These are phyloP conservation scores for Pardosa pseudoannulata DNA, from an alignment of 2,888 invertebrate species.

Conservation along the genomic window DNA sequence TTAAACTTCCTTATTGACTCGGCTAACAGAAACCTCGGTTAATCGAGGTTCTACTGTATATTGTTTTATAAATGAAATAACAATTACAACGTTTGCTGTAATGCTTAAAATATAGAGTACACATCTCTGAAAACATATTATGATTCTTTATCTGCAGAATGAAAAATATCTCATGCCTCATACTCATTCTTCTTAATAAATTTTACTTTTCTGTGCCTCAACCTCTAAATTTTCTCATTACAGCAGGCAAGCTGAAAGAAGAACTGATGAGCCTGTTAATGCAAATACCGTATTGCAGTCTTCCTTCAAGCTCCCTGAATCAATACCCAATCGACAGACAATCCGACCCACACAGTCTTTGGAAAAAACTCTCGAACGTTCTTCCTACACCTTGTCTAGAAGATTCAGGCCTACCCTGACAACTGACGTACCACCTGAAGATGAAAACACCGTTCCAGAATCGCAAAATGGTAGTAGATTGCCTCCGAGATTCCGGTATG, in stretches of 20 bases:
- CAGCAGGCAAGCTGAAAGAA: constrained; percentile 47
- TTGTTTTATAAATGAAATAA: too few relatives aligned
- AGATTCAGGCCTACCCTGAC: constrained; percentile 56
- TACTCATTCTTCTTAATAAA: too few relatives aligned
- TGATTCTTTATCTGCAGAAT: too few relatives aligned
- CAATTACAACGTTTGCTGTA: too few relatives aligned
- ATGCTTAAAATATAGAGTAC: too few relatives aligned
- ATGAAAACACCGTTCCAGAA: constrained; percentile 66
- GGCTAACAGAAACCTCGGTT: too few relatives aligned
- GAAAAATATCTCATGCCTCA: too few relatives aligned
- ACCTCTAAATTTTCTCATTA: not conserved
- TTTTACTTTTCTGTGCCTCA: too few relatives aligned
- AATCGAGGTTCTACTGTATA: too few relatives aligned
- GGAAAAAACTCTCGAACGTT: constrained; percentile 40
- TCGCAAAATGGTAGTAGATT: constrained; percentile 53
- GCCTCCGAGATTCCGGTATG: constrained; percentile 57
- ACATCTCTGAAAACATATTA: too few relatives aligned
- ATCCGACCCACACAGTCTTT: constrained; percentile 60
- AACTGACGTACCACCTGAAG: constrained; percentile 49
- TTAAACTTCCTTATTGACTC: too few relatives aligned
- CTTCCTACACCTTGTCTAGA: constrained; percentile 28
- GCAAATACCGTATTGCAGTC: constrained; percentile 63
- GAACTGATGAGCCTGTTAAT: constrained; percentile 51
- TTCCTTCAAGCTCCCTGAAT: constrained; percentile 23
- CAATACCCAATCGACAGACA: not conserved